Conservation (phyloP, 2,797 vertebrate species). For the Pipistrellus pygmaeus region DNA sequence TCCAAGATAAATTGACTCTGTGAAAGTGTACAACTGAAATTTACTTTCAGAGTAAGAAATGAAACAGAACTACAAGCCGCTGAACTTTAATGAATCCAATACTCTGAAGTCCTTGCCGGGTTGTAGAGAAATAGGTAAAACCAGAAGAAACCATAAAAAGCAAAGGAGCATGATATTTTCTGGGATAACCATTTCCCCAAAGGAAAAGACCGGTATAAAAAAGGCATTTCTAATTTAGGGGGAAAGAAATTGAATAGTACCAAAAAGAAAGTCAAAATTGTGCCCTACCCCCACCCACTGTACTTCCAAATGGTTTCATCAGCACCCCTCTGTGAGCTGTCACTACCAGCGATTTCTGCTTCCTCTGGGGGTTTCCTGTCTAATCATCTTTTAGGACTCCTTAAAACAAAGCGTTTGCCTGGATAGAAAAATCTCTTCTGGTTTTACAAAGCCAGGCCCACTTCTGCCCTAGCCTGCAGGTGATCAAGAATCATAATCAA, state of each 20-base stretch:
- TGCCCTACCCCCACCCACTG: neutral
- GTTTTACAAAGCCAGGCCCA: slow-evolving; percentile 11
- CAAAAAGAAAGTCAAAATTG: neutral
- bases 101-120: neutral
- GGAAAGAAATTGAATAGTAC: neutral
- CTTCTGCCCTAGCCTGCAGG: neutral
- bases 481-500: neutral
- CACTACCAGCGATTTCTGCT: slow-evolving; percentile 39
- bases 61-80: neutral
- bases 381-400: neutral
- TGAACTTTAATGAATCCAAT: slow-evolving; percentile 30
- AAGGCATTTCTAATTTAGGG: slow-evolving; percentile 24
- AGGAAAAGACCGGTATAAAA: neutral
- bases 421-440: neutral
- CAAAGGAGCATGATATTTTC: slow-evolving; percentile 20
- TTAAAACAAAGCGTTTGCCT: slow-evolving; percentile 32
- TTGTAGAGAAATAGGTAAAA: neutral
- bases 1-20: slow-evolving; percentile 1
- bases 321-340: neutral
- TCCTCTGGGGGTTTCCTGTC: neutral
- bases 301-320: neutral
- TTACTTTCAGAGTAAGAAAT: slow-evolving; percentile 4
- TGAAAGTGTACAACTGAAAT: neutral
- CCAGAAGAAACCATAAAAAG: slow-evolving; percentile 38
- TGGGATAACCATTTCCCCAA: slow-evolving; percentile 8